Base-by-base conservation (phyloP, 2,888 invertebrate species). In the Leptopterna dolabrata region DNA sequence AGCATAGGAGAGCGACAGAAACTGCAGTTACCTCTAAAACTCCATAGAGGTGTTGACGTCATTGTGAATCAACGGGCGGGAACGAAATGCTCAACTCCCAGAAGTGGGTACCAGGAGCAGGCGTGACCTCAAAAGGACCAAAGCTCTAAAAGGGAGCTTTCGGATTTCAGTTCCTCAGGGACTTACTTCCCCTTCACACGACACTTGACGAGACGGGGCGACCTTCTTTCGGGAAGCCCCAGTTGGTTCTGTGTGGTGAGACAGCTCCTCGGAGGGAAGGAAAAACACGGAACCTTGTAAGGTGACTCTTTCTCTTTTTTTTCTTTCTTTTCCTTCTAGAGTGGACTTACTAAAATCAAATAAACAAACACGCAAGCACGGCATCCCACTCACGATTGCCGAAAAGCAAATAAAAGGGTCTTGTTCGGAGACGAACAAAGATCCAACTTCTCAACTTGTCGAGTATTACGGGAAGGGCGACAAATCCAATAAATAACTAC, bases 81-180 rank as follows among this genome's bases (percentile, higher is more conserved):
- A 11, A 24, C 24, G 63, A 63, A 63, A 63, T 9, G 36, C 63
- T 27, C 24, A 24, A 63, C 63, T 63, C 63, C 63, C 63, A 19
- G 63, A 63, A 63, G 63, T 63, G 63, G 63, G 13, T 63, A 63
- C 24, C 63, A 63, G n/a, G 24, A 6, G 63, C 63, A 24, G n/a
- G n/a, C 63, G 63, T 63, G 63, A 63, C 63, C 63, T 63, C 63
- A 63, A 63, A 63, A 63, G 63, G 63, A 63, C 63, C 19, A 63
- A 27, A 63, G 63, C 27, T 63, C 63, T 63, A 63, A 63, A 63
- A 63, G 63, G 63, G 27, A 63, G 19, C 19, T 19, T 63, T 63
- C 63, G 63, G 63, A 63, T 63, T 63, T 63, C 24, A 63, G 63
- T 24, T 63, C 63, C 63, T 24, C 1, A 63, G 63, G 47, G 63